A percentile compares a stretch with the other conserved stretches of the same genome.
These are phyloP conservation scores for Lepidurus couesii DNA, from an alignment of 1,140 invertebrate species.

Conservation along the genomic window DNA sequence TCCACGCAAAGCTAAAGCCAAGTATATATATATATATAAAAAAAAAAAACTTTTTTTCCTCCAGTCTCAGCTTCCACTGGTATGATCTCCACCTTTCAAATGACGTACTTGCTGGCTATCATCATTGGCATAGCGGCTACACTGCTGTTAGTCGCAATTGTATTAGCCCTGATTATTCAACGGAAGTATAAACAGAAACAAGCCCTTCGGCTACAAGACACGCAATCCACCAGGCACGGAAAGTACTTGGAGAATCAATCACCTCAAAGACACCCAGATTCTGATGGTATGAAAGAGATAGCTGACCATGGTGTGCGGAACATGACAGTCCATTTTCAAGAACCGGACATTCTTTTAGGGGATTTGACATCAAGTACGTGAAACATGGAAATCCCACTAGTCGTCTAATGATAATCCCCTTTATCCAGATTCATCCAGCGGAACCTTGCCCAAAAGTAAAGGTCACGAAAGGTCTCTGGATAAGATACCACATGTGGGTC, in stretches of 20 bases:
- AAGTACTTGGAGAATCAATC: neutral
- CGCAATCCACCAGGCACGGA: neutral
- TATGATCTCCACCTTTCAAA: neutral
- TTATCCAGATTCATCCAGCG: neutral
- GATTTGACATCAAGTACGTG: neutral
- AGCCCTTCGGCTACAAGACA: neutral
- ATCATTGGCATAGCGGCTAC: neutral
- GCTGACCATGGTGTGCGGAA: neutral
- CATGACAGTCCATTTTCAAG: neutral
- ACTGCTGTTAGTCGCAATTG: neutral
- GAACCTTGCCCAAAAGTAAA: neutral
- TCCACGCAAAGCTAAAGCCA: neutral
- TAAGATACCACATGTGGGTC: neutral
- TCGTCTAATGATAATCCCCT: neutral
- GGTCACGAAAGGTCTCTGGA: constrained; percentile 1
- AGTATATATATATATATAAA: too few species aligned
- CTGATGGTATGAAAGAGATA: neutral
- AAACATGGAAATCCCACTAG: neutral
- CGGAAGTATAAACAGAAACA: neutral
- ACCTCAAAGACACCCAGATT: neutral
- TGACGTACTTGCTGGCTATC: neutral
- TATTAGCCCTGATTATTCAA: neutral
- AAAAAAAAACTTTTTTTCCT: neutral
- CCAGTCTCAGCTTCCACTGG: neutral
- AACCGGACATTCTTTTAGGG: neutral